These are phyloP conservation scores for Notothenia rossii DNA, from an alignment of 2,113 vertebrate species.

Conservation along the genomic window DNA sequence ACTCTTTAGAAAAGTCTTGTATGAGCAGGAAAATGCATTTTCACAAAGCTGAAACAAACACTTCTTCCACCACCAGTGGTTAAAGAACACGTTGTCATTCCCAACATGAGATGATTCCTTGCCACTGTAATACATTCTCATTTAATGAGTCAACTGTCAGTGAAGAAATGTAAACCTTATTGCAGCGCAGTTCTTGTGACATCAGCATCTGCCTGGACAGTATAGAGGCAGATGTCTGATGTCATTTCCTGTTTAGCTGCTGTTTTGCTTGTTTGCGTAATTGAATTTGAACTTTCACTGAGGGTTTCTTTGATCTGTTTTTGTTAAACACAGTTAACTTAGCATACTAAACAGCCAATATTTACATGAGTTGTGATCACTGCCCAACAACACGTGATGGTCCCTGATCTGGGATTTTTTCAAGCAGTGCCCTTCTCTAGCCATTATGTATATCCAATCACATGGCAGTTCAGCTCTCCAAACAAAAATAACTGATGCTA, in stretches of 20 bases:
- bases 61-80: neutral
- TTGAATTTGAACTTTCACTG: neutral
- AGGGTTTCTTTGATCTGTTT: neutral
- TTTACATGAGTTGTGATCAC: too few species aligned
- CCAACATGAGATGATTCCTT: neutral
- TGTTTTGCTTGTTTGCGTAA: neutral
- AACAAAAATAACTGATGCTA: conserved; percentile 25
- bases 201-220: conserved; percentile 4
- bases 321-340: neutral
- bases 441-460: conserved; percentile 35
- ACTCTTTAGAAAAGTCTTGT: too few species aligned
- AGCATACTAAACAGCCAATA: too few species aligned
- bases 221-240: neutral
- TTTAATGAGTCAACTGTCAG: conserved; percentile 4
- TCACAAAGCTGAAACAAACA: neutral
- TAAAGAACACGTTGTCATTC: neutral
- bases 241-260: neutral
- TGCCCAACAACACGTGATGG: neutral
- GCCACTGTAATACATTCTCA: neutral
- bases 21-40: too few species aligned
- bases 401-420: neutral
- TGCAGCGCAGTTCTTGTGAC: neutral
- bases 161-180: neutral
- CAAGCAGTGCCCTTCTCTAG: neutral
- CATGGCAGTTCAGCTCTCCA: conserved; percentile 14